Conservation (phyloP, 2,888 invertebrate species). For the Polyommatus iphigenia region DNA sequence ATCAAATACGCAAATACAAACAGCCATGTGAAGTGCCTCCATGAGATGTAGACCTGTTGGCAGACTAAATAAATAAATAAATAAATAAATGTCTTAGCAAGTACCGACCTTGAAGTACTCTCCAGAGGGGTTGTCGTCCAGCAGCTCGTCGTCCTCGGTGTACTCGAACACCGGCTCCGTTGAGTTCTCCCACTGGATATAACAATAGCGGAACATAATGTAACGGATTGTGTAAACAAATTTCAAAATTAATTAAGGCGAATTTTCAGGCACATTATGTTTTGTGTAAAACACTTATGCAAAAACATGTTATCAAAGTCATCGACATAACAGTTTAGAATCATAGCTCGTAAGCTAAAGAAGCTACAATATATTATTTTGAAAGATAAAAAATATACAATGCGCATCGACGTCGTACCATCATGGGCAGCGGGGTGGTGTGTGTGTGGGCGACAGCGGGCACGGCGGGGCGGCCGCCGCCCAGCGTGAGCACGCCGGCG, state of each 20-base stretch:
- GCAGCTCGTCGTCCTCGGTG: slow-evolving; percentile 62
- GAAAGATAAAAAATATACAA: not conserved
- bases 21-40: no score
- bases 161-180: slow-evolving; percentile 64
- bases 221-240: no score
- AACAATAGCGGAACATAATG: not conserved
- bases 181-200: slow-evolving; percentile 54
- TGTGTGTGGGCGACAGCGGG: slow-evolving; percentile 39
- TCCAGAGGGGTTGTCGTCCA: slow-evolving; percentile 64
- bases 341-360: not conserved
- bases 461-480: slow-evolving; percentile 52
- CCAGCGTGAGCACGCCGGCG: slow-evolving; percentile 66
- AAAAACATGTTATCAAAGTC: no score
- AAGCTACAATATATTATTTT: not conserved
- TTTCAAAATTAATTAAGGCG: no score
- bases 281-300: no score
- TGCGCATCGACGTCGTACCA: slow-evolving; percentile 39
- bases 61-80: no score
- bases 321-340: no score
- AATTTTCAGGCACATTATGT: no score
- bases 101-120: slow-evolving; percentile 69
- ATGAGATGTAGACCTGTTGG: no score
- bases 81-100: no score
- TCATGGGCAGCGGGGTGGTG: slow-evolving; percentile 41
- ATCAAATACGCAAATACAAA: no score